Evolutionary conservation across 2,888 invertebrate species (phyloP), one percentile per base, ranked within the genome.

Genomic region (Acronicta alni): DNA sequence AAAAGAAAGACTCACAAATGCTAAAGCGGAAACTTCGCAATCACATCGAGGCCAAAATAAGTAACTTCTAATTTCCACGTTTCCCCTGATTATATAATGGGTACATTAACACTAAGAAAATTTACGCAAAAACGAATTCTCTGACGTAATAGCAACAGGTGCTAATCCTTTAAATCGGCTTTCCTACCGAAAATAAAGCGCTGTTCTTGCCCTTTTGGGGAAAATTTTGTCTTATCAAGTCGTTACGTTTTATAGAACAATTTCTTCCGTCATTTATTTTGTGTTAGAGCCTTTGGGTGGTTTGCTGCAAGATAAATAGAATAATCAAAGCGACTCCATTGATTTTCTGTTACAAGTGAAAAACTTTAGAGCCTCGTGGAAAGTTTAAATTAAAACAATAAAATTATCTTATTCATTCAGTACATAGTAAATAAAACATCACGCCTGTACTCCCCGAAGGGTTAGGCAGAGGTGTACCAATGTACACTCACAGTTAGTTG

Each of bases 221-320:
- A 23, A 61, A 60, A 58, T 65, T 65, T 55, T 52, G 55, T 45
- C 57, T 67, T 72, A 72, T 67, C 72, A 64, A 65, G 54, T 35
- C 46, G 72, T 72, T 43, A 57, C 53, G 44, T 67, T 73, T 61
- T 75, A 75, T 54, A 54, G 67, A 46, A 53, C 57, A 59, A 67
- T 75, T 57, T 55, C 43, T 48, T 49, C 43, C 58, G 46, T 52
- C 57, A 75, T 57, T 67, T 74, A 55, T 57, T 67, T 56, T 48
- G 30, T 64, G 42, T 47, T 43, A 53, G 54, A 15, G 23, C n/a
- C 49, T 43, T 38, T n/a, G 14, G 52, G 26, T 35, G 32, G 35
- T 54, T 55, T 41, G 17, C 44, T 57, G 52, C 30, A n/a, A 57
- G 56, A 62, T 56, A 59, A 63, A 66, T 63, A 52, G 37, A 39